A percentile compares a stretch with the other conserved stretches of the same genome.
These are phyloP conservation scores for Rutilus rutilus DNA, from an alignment of 2,113 vertebrate species.

Conservation along the genomic window DNA sequence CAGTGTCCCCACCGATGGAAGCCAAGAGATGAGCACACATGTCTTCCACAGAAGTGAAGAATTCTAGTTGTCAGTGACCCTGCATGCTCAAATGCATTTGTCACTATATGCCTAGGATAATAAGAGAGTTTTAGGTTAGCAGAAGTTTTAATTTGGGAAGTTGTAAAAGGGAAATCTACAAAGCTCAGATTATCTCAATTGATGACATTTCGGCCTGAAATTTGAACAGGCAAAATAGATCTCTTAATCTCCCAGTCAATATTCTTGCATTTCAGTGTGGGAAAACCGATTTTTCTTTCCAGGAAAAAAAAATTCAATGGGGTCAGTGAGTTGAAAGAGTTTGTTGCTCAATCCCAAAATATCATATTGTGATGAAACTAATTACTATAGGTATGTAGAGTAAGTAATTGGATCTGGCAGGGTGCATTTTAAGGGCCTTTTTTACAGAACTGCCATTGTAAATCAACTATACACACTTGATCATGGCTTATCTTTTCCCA, in stretches of 20 bases:
- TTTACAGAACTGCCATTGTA: neutral
- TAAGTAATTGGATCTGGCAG: neutral
- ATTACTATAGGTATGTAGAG: slow-evolving; percentile 2
- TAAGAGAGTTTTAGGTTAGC: slow-evolving; percentile 53
- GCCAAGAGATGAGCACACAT: slow-evolving; percentile 65
- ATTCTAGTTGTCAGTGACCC: slow-evolving; percentile 61
- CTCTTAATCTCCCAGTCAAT: slow-evolving; percentile 71
- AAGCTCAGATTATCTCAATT: slow-evolving; percentile 62
- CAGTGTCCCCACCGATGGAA: slow-evolving; percentile 52
- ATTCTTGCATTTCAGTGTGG: slow-evolving; percentile 60
- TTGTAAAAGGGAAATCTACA: slow-evolving; percentile 50
- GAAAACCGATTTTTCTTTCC: slow-evolving; percentile 57
- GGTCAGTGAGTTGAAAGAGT: slow-evolving; percentile 49
- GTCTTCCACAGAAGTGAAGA: slow-evolving; percentile 49
- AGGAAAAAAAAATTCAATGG: slow-evolving; percentile 55
- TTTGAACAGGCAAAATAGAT: slow-evolving; percentile 77
- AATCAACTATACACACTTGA: neutral
- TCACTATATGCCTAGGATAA: slow-evolving; percentile 59
- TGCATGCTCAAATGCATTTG: slow-evolving; percentile 66
- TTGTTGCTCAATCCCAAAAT: slow-evolving; percentile 33
- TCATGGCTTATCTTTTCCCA: neutral
- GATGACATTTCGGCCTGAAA: slow-evolving; percentile 66
- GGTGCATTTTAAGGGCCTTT: slow-evolving; percentile 19
- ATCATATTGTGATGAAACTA: slow-evolving; percentile 14
- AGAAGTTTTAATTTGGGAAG: slow-evolving; percentile 67